Base-by-base conservation (phyloP, 64 coral and sea anemone species). In the Acropora yongei region DNA sequence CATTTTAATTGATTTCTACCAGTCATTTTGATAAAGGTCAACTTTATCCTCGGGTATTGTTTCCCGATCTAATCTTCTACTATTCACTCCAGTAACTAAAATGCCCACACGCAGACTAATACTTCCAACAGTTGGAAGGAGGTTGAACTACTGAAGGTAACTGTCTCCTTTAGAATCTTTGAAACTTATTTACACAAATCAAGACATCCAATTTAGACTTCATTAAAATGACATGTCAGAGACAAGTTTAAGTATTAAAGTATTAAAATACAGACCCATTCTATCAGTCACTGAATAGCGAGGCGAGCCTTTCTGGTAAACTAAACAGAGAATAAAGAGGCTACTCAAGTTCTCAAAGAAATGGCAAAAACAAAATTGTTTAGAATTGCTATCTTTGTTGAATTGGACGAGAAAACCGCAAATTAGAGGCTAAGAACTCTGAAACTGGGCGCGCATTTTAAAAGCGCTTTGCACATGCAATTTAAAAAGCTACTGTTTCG, bases 91-190 rank as follows among this genome's bases (percentile, higher is more conserved):
- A 39, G 17, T 71, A 30, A 71, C 18, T 71, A 71, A 71, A 71
- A 44, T 48, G 14, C 9, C 47, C 65, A 49, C 63, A 30, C 44
- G 58, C 82, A 19, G 16, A 42, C 14, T 3, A n/a, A 47, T 17
- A 17, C 9, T 60, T 13, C 65, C 18, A 65, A 55, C 82, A 72
- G 82, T 13, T 17, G 53, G 71, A 85, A 69, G 1, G 65, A 85
- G 68, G 45, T 83, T 71, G 20, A 69, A 85, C 82, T 19, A 43
- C 72, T 8, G 46, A 69, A 48, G 61, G 49, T 85, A 85, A 85
- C 69, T 85, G 72, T 47, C 40, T 85, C 41, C 57, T n/a, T 48
- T 30, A 17, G 3, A 6, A 3, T 49, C 48, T 47, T 49, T 85
- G 16, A 67, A 6, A 45, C 14, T 19, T 68, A 83, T 66, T 83